phyloP scores from a whole-genome alignment of 2,888 invertebrate genomes.

The Galerucella pusilla region DNA sequence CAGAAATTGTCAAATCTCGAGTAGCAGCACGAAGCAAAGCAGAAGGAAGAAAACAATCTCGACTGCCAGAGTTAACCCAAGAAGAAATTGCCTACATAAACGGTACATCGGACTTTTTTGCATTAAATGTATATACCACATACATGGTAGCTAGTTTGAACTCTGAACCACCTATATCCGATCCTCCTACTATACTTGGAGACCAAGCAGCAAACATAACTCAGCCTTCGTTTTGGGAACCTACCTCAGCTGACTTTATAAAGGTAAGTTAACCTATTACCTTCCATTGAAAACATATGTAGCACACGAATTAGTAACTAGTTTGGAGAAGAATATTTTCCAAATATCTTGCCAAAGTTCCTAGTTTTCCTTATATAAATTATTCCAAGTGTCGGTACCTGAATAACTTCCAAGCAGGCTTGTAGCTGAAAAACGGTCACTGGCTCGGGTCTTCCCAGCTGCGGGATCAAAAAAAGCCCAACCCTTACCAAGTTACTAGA shows the following conservation, averaged over 20 bases:
- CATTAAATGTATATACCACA: conserved; percentile 79
- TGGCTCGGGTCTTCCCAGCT: no score
- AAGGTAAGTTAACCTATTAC: conserved; percentile 19
- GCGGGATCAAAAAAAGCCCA: no score
- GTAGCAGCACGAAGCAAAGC: conserved; percentile 69
- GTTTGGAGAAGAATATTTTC: no score
- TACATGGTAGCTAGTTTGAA: conserved; percentile 54
- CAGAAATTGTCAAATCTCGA: conserved; percentile 71
- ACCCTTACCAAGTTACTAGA: no score
- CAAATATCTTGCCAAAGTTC: no score
- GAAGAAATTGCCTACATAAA: conserved; percentile 71
- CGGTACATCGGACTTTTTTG: conserved; percentile 78
- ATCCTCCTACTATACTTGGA: conserved; percentile 33
- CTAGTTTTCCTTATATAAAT: no score
- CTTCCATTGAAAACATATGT: not conserved
- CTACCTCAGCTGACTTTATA: not conserved
- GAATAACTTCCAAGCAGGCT: no score
- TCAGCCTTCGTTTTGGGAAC: conserved; percentile 38
- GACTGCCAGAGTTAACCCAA: conserved; percentile 71
- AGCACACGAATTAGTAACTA: no score
- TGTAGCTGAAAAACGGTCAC: no score
- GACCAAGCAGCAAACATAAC: conserved; percentile 36
- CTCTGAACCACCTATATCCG: conserved; percentile 23
- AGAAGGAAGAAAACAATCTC: conserved; percentile 71
- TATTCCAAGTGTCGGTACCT: no score